phyloP scores from a whole-genome alignment of 2,797 vertebrate genomes.

The Carapus acus region DNA sequence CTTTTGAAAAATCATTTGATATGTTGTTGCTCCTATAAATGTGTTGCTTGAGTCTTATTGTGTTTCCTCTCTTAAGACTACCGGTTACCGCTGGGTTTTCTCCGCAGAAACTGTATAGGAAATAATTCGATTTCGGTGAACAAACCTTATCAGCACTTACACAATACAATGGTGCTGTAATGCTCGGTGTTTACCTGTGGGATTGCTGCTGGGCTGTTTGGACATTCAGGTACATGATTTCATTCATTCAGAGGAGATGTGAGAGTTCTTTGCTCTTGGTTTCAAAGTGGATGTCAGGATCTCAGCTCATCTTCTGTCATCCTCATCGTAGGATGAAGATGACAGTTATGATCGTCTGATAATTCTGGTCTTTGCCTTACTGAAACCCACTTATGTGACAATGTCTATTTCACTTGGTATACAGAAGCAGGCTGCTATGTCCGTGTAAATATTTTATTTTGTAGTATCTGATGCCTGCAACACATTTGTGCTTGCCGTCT shows the following conservation, averaged over 20 bases:
- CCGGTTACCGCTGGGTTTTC: constrained; percentile 48
- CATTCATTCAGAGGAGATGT: constrained; percentile 23
- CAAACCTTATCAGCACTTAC: constrained; percentile 37
- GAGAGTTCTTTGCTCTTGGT: too few relatives aligned
- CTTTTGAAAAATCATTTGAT: constrained; percentile 55
- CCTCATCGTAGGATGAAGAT: too few relatives aligned
- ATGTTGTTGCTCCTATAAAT: constrained; percentile 35
- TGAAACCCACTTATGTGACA: too few relatives aligned
- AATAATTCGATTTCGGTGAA: constrained; percentile 44
- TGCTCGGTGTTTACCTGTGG: constrained; percentile 24
- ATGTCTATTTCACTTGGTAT: too few relatives aligned
- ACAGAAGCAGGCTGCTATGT: too few relatives aligned
- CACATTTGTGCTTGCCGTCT: too few relatives aligned
- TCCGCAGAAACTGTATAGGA: constrained; percentile 28
- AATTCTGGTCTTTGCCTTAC: too few relatives aligned
- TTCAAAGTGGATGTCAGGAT: constrained; percentile 6
- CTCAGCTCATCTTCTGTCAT: too few relatives aligned
- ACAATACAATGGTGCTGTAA: constrained; percentile 15
- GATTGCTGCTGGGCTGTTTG: neutral
- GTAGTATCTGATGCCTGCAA: too few relatives aligned
- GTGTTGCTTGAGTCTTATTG: constrained; percentile 17
- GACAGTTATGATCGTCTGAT: too few relatives aligned
- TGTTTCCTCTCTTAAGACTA: constrained; percentile 50
- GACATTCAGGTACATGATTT: constrained; percentile 23
- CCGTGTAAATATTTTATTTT: too few relatives aligned